phyloP scores from a whole-genome alignment of 92 coral and sea anemone genomes.

The Epizoanthus rinbou region DNA sequence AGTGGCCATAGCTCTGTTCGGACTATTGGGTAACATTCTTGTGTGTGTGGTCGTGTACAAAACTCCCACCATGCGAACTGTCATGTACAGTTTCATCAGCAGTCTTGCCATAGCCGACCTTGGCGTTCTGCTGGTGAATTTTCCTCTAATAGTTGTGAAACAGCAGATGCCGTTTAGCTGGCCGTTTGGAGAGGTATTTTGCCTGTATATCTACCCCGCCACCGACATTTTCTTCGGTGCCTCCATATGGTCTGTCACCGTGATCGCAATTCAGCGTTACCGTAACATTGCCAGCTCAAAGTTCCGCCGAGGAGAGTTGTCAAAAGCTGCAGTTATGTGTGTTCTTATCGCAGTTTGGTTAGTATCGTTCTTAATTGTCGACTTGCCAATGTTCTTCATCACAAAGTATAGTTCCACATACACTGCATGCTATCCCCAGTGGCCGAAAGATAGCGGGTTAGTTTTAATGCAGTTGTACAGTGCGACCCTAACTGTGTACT shows the following conservation, averaged over 20 bases:
- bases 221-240: slow-evolving; percentile 74
- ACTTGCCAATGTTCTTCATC: slow-evolving; percentile 45
- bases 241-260: slow-evolving; percentile 77
- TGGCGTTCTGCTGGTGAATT: slow-evolving; percentile 61
- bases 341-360: slow-evolving; percentile 59
- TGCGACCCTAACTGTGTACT: no score
- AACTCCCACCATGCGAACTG: slow-evolving; percentile 59
- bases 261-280: slow-evolving; percentile 75
- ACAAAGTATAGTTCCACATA: no score
- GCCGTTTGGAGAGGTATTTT: slow-evolving; percentile 49
- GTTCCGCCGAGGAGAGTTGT: slow-evolving; percentile 38
- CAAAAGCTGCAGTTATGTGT: slow-evolving; percentile 33
- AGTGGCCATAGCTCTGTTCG: slow-evolving; percentile 58
- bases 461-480: no score
- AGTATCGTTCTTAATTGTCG: slow-evolving; percentile 57
- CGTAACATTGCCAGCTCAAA: slow-evolving; percentile 58
- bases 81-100: slow-evolving; percentile 61
- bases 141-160: slow-evolving; percentile 43
- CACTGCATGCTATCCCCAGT: no score
- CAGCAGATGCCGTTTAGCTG: slow-evolving; percentile 38
- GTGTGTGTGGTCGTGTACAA: slow-evolving; percentile 65
- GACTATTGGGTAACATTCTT: slow-evolving; percentile 65
- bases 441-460: no score
- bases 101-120: slow-evolving; percentile 73
- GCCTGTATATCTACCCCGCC: slow-evolving; percentile 65